Base-by-base conservation (phyloP, 2,113 vertebrate genomes). In the Xiphophorus hellerii region DNA sequence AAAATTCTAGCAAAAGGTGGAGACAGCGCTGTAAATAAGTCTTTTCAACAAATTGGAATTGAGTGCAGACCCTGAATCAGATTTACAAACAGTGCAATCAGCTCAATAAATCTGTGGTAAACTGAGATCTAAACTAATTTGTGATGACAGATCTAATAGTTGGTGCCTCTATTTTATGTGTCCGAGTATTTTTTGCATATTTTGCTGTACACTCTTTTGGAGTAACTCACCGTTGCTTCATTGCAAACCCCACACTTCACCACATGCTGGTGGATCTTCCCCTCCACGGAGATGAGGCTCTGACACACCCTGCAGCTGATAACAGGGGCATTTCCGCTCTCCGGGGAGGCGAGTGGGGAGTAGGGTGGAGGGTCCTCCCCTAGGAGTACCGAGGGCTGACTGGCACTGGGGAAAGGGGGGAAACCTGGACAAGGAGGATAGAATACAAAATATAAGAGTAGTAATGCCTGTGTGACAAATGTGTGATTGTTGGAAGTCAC, bases 261-360 rank as follows among this genome's bases (percentile, higher is more conserved):
- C 81, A 98, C 96, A 4, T 98, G 97, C 85, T 98, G 96, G 90
- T 98, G 97, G 93, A 96, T 96, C 93, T 98, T 97, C n/a, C 96
- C 96, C 91, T 98, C 96, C 82, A 97, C 96, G 6, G 96, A 97
- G 92, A 98, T 97, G 85, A 96, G 93, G 74, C 95, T 96, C 92
- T 97, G 96, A 89, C 97, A 98, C 70, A 98, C 97, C 58, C 96
- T 92, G 90, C 97, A 97, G 90, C 91, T 96, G 92, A 97, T 97
- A 74, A 96, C 95, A 5, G 96, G 96, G 20, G 95, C 95, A 28
- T 94, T 96, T 84, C 96, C 96, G 4, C 96, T 97, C 86, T 98
- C 96, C 0, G 97, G 97, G 61, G 96, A 97, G 22, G 96, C 96
- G 85, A 97, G 89, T 0, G 97, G 96, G 20, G 96, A 97, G 76